Evolutionary conservation across 1,140 invertebrate genomes (phyloP).

Genomic region (Nasonia longicornis): DNA sequence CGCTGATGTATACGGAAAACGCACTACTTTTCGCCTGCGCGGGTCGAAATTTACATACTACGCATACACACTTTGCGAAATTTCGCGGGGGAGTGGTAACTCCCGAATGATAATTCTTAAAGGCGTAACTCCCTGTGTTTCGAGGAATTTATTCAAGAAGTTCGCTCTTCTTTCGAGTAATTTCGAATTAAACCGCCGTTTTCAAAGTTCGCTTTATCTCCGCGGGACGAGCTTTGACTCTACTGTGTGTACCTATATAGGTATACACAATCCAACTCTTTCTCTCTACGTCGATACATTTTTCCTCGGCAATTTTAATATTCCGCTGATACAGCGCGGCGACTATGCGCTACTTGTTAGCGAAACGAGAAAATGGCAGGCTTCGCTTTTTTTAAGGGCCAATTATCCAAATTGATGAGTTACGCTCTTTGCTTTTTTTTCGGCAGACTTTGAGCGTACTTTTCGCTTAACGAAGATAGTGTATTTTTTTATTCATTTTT

Average conservation of each 20-base stretch:
- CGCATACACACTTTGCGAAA: not conserved
- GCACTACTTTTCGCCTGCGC: no score
- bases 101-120: not conserved
- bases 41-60: not conserved
- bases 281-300: not conserved
- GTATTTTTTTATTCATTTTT: no score
- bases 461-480: not conserved
- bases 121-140: not conserved
- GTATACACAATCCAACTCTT: no score
- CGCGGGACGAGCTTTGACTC: no score
- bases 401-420: not conserved
- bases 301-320: not conserved
- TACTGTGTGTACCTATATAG: no score
- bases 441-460: not conserved
- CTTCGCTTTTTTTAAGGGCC: not conserved
- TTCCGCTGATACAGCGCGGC: not conserved
- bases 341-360: not conserved
- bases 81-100: not conserved
- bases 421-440: not conserved
- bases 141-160: not conserved
- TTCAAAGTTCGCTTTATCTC: not conserved
- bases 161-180: not conserved
- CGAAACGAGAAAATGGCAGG: not conserved
- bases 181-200: not conserved
- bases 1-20: no score